Evolutionary conservation across 2,888 invertebrate genomes (phyloP).

Genomic region (Palloptera scutellata): DNA sequence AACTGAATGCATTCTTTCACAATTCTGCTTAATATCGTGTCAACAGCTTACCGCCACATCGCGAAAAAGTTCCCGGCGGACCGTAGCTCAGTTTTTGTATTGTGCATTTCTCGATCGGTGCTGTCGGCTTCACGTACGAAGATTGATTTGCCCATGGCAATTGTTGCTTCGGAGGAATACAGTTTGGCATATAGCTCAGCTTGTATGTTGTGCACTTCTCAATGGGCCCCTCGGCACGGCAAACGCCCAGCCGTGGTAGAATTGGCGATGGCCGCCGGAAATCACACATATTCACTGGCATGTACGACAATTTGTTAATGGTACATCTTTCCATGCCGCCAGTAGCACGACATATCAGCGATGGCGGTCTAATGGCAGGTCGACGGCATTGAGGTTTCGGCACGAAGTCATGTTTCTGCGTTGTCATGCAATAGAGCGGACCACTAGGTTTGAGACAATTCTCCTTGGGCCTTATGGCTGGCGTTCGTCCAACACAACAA

Average conservation of each 20-base stretch:
- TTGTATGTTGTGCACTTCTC: constrained; percentile 67
- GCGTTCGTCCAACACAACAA: constrained; percentile 66
- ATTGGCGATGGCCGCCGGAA: constrained; percentile 48
- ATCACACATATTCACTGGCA: constrained; percentile 58
- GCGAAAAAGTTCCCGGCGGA: constrained; percentile 66
- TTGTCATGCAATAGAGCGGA: constrained; percentile 78
- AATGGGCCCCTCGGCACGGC: constrained; percentile 50
- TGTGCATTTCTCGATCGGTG: constrained; percentile 66
- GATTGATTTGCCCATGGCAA: constrained; percentile 57
- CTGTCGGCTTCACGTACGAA: constrained; percentile 52
- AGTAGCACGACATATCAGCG: constrained; percentile 51
- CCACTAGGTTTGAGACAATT: constrained; percentile 69
- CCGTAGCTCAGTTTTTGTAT: constrained; percentile 72
- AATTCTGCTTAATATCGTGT: too few species aligned
- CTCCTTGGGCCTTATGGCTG: constrained; percentile 70
- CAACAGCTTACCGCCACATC: constrained; percentile 52
- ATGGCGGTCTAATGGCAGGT: constrained; percentile 49
- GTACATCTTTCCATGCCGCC: constrained; percentile 59
- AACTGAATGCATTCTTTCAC: too few species aligned
- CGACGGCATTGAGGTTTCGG: constrained; percentile 68
- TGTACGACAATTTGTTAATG: constrained; percentile 59
- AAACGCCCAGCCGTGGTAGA: constrained; percentile 55
- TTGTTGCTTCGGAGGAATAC: constrained; percentile 56
- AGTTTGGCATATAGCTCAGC: constrained; percentile 67
- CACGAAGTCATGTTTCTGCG: constrained; percentile 77